Evolutionary conservation across 2,888 invertebrate species (phyloP).

Genomic region (Thecophora atra): DNA sequence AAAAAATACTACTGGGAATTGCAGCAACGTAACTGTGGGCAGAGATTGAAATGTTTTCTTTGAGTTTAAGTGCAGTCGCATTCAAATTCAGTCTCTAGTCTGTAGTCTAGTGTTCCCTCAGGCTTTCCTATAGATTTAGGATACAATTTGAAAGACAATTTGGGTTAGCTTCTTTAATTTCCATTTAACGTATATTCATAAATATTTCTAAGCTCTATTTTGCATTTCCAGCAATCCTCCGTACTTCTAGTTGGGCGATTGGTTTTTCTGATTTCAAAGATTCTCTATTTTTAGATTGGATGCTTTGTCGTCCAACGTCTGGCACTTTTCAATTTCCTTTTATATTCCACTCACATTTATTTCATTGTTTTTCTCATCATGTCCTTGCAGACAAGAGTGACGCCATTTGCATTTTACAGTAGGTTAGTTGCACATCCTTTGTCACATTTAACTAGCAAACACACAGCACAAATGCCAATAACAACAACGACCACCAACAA

Average conservation of each 20-base stretch:
- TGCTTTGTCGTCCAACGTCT: neutral
- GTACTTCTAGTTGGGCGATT: neutral
- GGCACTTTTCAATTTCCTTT: slow-evolving; percentile 2
- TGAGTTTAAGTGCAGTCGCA: no score
- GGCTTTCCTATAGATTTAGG: no score
- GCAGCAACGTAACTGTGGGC: neutral
- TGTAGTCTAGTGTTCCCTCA: no score
- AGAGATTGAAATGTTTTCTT: no score
- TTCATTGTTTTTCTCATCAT: slow-evolving; percentile 14
- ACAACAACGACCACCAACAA: neutral
- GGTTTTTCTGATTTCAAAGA: neutral
- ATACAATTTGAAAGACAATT: no score
- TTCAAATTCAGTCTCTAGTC: no score
- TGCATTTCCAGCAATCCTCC: no score
- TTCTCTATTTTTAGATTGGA: slow-evolving; percentile 4
- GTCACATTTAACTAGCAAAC: no score
- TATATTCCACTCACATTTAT: neutral
- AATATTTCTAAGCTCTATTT: neutral
- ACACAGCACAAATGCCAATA: slow-evolving; percentile 1
- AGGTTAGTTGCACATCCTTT: no score
- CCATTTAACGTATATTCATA: neutral
- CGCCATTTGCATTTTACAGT: neutral
- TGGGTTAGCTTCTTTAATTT: neutral
- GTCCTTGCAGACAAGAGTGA: slow-evolving; percentile 9
- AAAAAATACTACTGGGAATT: neutral